A percentile compares a stretch with the other conserved stretches of the same genome.
Evolutionary conservation across 2,888 invertebrate genomes (phyloP).

Genomic region (Agrochola circellaris): DNA sequence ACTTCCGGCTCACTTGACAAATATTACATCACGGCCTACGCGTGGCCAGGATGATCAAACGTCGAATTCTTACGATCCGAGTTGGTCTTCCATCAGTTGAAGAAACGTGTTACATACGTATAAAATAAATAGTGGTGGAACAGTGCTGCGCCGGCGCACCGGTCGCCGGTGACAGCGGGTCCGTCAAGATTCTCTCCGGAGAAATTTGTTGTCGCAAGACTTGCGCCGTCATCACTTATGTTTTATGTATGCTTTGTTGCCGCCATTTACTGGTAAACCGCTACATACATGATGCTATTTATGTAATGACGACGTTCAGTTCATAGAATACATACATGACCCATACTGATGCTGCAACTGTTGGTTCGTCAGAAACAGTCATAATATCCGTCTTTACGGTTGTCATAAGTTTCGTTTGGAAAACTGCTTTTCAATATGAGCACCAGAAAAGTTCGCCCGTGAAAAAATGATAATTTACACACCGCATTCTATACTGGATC

Average conservation of each 20-base stretch:
- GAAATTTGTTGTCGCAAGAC: conserved; percentile 82
- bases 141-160: conserved; percentile 61
- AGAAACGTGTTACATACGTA: conserved; percentile 52
- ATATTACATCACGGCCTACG: conserved; percentile 67
- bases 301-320: conserved; percentile 61
- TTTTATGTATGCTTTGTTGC: conserved; percentile 83
- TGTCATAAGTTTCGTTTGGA: conserved; percentile 23
- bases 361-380: neutral
- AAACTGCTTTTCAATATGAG: conserved; percentile 16
- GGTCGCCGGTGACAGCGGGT: conserved; percentile 74
- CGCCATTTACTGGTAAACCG: conserved; percentile 65
- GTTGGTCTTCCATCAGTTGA: conserved; percentile 9
- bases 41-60: conserved; percentile 17
- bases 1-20: conserved; percentile 62
- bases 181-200: conserved; percentile 82
- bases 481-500: conserved; percentile 11
- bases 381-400: neutral
- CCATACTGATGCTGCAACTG: neutral
- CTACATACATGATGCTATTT: conserved; percentile 64
- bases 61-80: conserved; percentile 30
- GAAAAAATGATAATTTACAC: conserved; percentile 8
- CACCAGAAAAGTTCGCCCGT: neutral
- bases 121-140: conserved; percentile 62
- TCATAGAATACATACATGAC: neutral
- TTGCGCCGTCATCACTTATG: conserved; percentile 76